Evolutionary conservation across 2,797 vertebrate genomes (phyloP).

Genomic region (Pygocentrus nattereri): DNA sequence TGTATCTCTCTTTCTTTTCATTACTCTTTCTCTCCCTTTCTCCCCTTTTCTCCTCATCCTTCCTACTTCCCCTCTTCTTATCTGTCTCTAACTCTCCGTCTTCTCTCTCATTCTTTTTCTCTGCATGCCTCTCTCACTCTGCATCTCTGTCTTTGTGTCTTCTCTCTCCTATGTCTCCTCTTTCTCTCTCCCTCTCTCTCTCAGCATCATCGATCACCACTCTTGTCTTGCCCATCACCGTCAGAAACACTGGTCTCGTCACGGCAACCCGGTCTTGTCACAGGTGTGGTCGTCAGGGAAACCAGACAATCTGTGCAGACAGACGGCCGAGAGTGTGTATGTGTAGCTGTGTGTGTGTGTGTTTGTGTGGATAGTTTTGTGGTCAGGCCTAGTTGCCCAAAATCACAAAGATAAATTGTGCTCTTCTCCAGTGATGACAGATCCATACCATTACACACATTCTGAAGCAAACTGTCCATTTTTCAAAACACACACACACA

Average conservation of each 20-base stretch:
- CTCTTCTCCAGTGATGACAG: not conserved
- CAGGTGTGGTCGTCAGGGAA: constrained; percentile 46
- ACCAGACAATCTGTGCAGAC: constrained; percentile 32
- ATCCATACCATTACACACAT: constrained; percentile 30
- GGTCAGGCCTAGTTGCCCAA: not conserved
- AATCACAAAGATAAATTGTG: constrained; percentile 11
- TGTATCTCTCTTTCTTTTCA: not conserved
- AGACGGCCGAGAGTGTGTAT: constrained; percentile 12
- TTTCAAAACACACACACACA: constrained; percentile 20
- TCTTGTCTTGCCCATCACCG: constrained; percentile 12
- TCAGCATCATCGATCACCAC: constrained; percentile 25
- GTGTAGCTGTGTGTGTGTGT: not conserved
- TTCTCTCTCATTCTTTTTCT: not conserved
- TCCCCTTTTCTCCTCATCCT: not conserved
- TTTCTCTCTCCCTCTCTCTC: constrained; percentile 30
- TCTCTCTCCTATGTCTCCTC: not conserved
- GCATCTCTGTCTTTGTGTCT: not conserved
- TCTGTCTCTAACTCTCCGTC: not conserved
- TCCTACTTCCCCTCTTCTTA: not conserved
- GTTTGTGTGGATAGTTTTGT: constrained; percentile 10
- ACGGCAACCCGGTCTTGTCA: constrained; percentile 33
- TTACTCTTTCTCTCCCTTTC: not conserved
- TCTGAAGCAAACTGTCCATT: constrained; percentile 13
- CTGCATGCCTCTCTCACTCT: constrained; percentile 28
- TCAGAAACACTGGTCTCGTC: constrained; percentile 32